Evolutionary conservation across 2,888 invertebrate genomes (phyloP), one percentile per base, ranked within the genome.

Genomic region (Anarsia innoxiella): DNA sequence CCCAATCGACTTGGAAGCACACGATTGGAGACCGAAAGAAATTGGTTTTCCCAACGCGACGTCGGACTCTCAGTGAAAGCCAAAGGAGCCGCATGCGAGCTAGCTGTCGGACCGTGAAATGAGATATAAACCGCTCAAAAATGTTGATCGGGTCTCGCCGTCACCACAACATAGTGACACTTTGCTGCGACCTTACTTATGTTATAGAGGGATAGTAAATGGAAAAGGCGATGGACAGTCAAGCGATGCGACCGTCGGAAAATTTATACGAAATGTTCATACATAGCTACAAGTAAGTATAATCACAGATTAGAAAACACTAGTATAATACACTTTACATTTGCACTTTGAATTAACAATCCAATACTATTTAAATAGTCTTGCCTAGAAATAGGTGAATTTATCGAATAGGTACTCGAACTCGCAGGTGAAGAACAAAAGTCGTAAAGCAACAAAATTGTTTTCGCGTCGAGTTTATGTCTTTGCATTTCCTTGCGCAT

Each of bases 51-150:
- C 60, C 59, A 66, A 66, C 64, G 56, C 61, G 54, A 59, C 51
- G 50, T 53, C 41, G 44, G 48, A 51, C 50, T 40, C 46, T 51
- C 48, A 45, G 40, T 41, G 46, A 49, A 53, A 52, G 49, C 48
- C 45, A 53, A 53, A 46, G 44, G 46, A 46, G 47, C 50, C 48
- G 47, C 47, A 51, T 45, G 52, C 50, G 45, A 43, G 51, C 51
- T 49, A 73, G 66, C 71, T 74, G 71, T 69, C 65, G 64, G 65
- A 55, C 65, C 74, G 71, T 73, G 68, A 79, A 80, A 80, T 75
- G 64, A 75, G 71, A 75, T 76, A 72, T 76, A 74, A 71, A 69
- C 60, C 64, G 67, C 51, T 74, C 69, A 71, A 77, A 80, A 79
- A 72, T 68, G 63, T 41, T 61, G 65, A 73, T 70, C 63, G 59